phyloP scores from a whole-genome alignment of 2,113 vertebrate genomes.

The Pelecanoides urinatrix region DNA sequence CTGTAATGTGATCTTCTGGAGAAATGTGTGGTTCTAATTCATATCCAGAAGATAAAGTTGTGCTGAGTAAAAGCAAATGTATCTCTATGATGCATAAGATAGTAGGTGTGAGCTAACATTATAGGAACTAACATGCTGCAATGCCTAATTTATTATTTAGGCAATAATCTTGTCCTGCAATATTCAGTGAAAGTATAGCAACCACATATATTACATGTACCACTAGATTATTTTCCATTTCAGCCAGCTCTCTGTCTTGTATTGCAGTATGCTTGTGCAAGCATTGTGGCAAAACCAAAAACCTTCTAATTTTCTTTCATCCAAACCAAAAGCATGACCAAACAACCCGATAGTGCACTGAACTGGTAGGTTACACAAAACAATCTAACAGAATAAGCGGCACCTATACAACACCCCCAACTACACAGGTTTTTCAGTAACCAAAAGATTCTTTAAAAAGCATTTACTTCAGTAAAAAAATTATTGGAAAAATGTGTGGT shows the following conservation, averaged over 20 bases:
- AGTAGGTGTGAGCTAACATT: neutral
- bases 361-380: neutral
- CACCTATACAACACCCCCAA: neutral
- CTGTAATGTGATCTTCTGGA: neutral
- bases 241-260: neutral
- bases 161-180: neutral
- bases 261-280: neutral
- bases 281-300: neutral
- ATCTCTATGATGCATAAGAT: neutral
- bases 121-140: neutral
- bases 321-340: neutral
- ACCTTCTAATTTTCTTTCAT: neutral
- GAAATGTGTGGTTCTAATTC: neutral
- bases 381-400: neutral
- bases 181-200: neutral
- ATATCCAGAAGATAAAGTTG: neutral
- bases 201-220: neutral
- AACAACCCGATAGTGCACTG: neutral
- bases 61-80: neutral
- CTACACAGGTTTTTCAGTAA: neutral
- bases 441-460: neutral
- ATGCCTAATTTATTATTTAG: neutral
- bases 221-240: neutral
- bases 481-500: neutral
- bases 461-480: neutral